Conservation (phyloP, 92 coral and sea anemone genomes). For the Epizoanthus illoricatus region DNA sequence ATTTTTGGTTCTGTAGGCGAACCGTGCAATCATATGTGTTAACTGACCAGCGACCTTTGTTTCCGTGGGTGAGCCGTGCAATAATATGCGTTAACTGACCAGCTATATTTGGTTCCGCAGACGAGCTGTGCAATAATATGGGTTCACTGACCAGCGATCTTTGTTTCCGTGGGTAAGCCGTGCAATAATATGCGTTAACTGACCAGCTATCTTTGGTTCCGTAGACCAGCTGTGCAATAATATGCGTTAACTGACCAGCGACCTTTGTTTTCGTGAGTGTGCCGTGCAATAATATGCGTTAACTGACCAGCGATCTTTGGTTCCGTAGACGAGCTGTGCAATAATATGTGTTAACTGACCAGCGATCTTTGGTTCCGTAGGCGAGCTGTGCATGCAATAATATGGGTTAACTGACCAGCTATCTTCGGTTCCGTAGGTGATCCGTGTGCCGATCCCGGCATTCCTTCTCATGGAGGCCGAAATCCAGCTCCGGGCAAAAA, state of each 20-base stretch:
- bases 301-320: neutral
- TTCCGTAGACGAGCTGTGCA: neutral
- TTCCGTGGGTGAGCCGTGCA: too few species aligned
- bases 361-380: too few species aligned
- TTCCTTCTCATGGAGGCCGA: slow-evolving; percentile 71
- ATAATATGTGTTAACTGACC: too few species aligned
- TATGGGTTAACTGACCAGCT: neutral
- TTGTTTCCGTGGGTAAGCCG: too few species aligned
- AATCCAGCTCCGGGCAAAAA: slow-evolving; percentile 71
- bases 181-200: neutral
- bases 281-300: neutral
- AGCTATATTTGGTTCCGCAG: neutral
- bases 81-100: neutral
- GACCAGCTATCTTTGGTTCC: neutral
- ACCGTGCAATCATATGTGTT: too few species aligned
- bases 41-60: too few species aligned
- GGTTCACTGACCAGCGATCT: too few species aligned
- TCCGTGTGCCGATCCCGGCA: slow-evolving; percentile 87
- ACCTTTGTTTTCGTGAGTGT: too few species aligned
- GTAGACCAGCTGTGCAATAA: neutral
- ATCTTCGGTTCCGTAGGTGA: slow-evolving; percentile 20
- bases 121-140: neutral
- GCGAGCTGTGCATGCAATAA: too few species aligned
- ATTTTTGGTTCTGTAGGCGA: too few species aligned
- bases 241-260: too few species aligned